Evolutionary conservation across 2,797 vertebrate genomes (phyloP).

Genomic region (Rousettus madagascariensis): DNA sequence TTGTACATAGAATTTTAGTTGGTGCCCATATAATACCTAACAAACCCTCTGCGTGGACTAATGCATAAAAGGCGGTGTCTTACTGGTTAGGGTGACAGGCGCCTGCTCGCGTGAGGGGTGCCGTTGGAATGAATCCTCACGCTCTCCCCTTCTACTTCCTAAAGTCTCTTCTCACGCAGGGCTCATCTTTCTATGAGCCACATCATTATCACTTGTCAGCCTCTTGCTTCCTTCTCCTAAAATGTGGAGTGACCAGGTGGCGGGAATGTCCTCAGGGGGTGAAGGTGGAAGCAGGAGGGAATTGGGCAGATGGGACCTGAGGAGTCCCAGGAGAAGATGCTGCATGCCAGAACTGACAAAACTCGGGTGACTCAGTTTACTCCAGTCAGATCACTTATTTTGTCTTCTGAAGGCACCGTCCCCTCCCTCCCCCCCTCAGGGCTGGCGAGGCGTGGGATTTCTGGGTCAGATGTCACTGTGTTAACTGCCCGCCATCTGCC

Average conservation of each 20-base stretch:
- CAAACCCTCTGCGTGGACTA: background rate
- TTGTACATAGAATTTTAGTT: background rate
- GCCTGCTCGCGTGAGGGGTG: background rate
- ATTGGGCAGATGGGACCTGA: background rate
- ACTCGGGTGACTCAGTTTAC: background rate
- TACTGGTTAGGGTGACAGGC: background rate
- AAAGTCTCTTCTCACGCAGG: background rate
- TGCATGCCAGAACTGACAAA: background rate
- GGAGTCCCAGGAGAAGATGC: background rate
- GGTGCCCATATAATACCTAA: background rate
- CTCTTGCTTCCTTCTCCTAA: background rate
- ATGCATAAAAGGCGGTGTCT: background rate
- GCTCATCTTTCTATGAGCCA: background rate
- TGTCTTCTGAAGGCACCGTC: background rate
- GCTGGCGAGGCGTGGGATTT: background rate
- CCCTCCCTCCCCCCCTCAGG: background rate
- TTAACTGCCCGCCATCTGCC: background rate
- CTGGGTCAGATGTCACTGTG: background rate
- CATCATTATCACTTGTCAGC: background rate
- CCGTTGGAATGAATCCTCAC: background rate
- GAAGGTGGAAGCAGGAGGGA: background rate
- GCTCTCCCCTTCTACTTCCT: background rate
- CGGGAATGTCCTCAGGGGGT: background rate
- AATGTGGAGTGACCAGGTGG: background rate
- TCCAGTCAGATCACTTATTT: background rate